Conservation (phyloP, 2,797 vertebrate genomes). For the Pseudochirops cupreus region DNA sequence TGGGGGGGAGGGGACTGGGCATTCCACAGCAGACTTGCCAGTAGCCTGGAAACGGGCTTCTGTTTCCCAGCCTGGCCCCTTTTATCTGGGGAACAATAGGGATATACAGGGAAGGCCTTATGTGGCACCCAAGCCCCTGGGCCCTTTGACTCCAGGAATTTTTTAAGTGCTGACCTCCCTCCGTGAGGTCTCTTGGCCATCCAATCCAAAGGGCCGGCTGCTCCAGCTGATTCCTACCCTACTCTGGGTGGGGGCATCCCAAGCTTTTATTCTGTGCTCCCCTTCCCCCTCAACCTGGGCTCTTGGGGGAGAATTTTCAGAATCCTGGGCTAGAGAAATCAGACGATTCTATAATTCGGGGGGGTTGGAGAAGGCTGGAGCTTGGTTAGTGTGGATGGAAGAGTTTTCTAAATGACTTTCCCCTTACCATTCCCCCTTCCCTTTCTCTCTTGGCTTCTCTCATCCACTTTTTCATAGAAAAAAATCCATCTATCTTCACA, state of each 20-base stretch:
- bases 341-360: slow-evolving; percentile 63
- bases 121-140: slow-evolving; percentile 84
- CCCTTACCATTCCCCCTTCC: not conserved
- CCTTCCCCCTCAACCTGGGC: slow-evolving; percentile 32
- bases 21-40: slow-evolving; percentile 87
- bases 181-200: slow-evolving; percentile 57
- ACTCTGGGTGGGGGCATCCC: slow-evolving; percentile 51
- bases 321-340: slow-evolving; percentile 57
- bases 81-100: slow-evolving; percentile 86
- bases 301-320: slow-evolving; percentile 60
- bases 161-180: slow-evolving; percentile 77
- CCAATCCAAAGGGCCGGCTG: slow-evolving; percentile 68
- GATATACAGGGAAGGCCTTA: slow-evolving; percentile 88
- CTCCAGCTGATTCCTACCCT: slow-evolving; percentile 63
- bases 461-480: not conserved
- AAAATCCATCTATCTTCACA: not conserved
- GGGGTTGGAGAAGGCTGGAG: not conserved
- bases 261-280: not conserved
- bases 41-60: slow-evolving; percentile 86
- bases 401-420: slow-evolving; percentile 22
- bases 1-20: slow-evolving; percentile 83
- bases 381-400: not conserved
- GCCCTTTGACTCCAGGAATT: slow-evolving; percentile 84
- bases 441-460: not conserved
- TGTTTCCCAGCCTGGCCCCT: slow-evolving; percentile 86